Evolutionary conservation across 1,140 invertebrate genomes (phyloP).

Genomic region (Drosophila ogumai): DNA sequence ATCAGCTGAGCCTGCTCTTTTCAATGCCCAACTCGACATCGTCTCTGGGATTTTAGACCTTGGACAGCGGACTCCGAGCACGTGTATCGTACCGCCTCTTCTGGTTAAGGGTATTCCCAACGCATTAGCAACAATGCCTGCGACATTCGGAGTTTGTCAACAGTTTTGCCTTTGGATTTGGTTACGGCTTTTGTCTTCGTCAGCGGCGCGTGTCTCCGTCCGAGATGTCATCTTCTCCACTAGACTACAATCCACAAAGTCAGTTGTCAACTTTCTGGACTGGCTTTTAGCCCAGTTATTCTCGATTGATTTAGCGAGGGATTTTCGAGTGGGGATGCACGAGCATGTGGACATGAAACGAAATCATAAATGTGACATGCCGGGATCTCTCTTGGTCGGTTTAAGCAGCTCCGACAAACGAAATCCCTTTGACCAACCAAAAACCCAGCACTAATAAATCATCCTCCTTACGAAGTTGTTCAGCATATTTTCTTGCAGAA

Average conservation of each 20-base stretch:
- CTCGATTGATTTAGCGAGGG: constrained; percentile 70
- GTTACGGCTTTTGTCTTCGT: constrained; percentile 61
- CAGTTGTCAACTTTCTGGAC: constrained; percentile 71
- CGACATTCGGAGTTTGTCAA: constrained; percentile 80
- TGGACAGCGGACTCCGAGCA: constrained; percentile 18
- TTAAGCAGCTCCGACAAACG: constrained; percentile 12
- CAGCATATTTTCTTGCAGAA: constrained; percentile 21
- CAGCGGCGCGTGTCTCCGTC: constrained; percentile 58
- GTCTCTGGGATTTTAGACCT: constrained; percentile 3
- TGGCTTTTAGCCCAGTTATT: constrained; percentile 65
- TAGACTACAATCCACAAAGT: constrained; percentile 33
- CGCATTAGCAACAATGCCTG: constrained; percentile 66
- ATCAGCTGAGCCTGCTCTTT: constrained; percentile 56
- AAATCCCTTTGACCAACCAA: constrained; percentile 36
- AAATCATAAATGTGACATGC: constrained; percentile 72
- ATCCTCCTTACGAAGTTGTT: constrained; percentile 16
- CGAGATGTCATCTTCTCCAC: constrained; percentile 44
- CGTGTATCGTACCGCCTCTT: constrained; percentile 34
- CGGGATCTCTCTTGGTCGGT: constrained; percentile 12
- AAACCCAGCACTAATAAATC: constrained; percentile 33
- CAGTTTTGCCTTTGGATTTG: constrained; percentile 66
- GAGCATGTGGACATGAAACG: constrained; percentile 57
- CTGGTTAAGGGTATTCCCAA: constrained; percentile 47
- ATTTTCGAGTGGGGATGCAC: constrained; percentile 31
- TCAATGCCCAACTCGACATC: constrained; percentile 29